Conservation (phyloP, 2,888 invertebrate genomes). For the Dioctria linearis region DNA sequence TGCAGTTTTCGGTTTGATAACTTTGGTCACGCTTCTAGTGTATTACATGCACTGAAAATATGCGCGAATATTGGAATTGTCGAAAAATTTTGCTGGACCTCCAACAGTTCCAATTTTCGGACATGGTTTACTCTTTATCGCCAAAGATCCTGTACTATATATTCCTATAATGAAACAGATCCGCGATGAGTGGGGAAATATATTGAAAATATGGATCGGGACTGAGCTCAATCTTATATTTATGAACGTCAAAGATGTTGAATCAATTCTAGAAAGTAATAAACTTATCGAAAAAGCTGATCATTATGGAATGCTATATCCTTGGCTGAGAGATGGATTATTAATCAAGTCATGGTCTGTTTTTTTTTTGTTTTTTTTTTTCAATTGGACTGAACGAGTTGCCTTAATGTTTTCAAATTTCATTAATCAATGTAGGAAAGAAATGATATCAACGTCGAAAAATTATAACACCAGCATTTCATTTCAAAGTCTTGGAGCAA, state of each 20-base stretch:
- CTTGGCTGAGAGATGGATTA: conserved; percentile 58
- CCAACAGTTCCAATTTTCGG: conserved; percentile 72
- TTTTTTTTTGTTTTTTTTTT: neutral
- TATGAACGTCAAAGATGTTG: conserved; percentile 41
- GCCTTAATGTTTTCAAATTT: neutral
- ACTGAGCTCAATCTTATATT: conserved; percentile 5
- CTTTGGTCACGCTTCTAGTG: neutral
- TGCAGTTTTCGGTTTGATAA: neutral
- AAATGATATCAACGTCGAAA: conserved; percentile 73
- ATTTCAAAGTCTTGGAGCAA: conserved; percentile 80
- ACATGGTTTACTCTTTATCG: conserved; percentile 70
- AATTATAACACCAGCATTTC: conserved; percentile 81
- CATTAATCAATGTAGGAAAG: neutral
- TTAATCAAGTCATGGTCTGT: conserved; percentile 53
- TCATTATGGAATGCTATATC: conserved; percentile 55
- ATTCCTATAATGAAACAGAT: conserved; percentile 66
- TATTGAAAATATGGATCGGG: conserved; percentile 38
- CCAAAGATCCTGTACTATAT: conserved; percentile 69
- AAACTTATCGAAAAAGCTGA: conserved; percentile 52
- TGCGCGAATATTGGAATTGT: neutral
- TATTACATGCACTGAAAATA: neutral
- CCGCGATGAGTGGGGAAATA: conserved; percentile 64
- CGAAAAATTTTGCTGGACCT: conserved; percentile 62
- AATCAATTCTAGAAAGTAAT: conserved; percentile 47
- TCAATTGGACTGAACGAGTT: neutral